A percentile compares a stretch with the other conserved stretches of the same genome.
These are phyloP conservation scores for Gallinago stenura DNA, from an alignment of 2,797 vertebrate species.

Conservation along the genomic window DNA sequence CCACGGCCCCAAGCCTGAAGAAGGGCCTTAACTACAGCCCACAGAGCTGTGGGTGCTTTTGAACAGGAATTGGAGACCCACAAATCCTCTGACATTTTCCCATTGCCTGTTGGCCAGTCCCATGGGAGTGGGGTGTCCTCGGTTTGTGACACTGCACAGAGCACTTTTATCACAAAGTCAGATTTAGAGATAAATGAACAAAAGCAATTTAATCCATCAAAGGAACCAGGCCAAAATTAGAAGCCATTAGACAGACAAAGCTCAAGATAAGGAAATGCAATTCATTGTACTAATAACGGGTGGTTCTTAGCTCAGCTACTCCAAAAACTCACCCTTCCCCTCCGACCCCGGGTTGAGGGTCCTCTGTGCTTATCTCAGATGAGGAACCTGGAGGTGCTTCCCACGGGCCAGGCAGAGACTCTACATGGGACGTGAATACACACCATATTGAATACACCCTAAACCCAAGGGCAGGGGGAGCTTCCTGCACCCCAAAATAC, in stretches of 20 bases:
- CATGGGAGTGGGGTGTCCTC: neutral
- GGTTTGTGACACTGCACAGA: neutral
- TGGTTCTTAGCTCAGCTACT: neutral
- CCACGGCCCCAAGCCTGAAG: neutral
- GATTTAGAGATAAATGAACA: neutral
- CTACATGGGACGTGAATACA: rapidly evolving
- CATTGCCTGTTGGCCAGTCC: neutral
- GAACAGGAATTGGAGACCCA: neutral
- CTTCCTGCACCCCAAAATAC: neutral
- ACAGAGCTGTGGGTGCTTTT: neutral
- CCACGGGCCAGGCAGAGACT: neutral
- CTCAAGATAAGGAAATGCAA: neutral
- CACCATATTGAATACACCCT: rapidly evolving
- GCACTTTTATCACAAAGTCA: neutral
- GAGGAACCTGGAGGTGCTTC: neutral
- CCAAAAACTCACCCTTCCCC: neutral
- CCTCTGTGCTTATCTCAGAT: neutral
- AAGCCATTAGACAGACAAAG: neutral
- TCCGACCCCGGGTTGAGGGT: rapidly evolving
- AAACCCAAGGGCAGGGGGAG: neutral
- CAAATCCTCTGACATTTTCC: neutral
- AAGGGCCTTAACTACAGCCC: neutral
- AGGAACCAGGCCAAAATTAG: neutral
- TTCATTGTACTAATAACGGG: neutral
- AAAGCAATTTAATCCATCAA: neutral